Base-by-base conservation (phyloP, 2,888 invertebrate species). In the Brachyopa scutellaris region DNA sequence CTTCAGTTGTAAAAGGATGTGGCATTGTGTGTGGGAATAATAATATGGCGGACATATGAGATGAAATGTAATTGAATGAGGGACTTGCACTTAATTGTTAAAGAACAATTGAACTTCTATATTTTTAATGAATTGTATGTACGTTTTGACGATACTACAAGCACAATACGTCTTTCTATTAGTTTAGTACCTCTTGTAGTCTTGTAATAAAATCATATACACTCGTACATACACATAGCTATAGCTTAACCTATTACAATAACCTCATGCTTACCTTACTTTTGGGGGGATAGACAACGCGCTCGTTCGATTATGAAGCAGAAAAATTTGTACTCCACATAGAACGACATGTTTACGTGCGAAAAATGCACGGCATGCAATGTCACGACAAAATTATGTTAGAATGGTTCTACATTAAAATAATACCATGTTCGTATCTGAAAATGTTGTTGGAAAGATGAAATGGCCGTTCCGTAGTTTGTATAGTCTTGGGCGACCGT, bases 331-430 rank as follows among this genome's bases (percentile, higher is more conserved):
- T 80, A 72, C 67, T 76, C 76, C 84, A 84, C 80, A 80, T 74
- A 74, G 74, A 64, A 78, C 64, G 72, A 82, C 77, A 84, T 82
- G 84, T 84, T 83, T 66, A 80, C 85, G 85, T 85, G 85, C 85
- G 85, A 85, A 85, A 84, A 85, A 82, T 85, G 86, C 87, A 86
- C 86, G 85, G 86, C 87, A 87, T 86, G 86, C 86, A 85, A 85
- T 86, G 86, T 87, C 87, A 87, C 87, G 87, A 87, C 86, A 87
- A 86, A 85, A 86, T 86, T 86, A 85, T 86, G 86, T 86, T 83
- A 79, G 85, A 85, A 85, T 85, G 86, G 85, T 86, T 85, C 86
- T 85, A 86, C 86, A 86, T 86, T 85, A 85, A 86, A 85, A 86
- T 85, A 86, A 83, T 85, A 84, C 84, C 80, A 80, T 73, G 84